phyloP scores from a whole-genome alignment of 2,113 vertebrate genomes.

The Xyrauchen texanus region DNA sequence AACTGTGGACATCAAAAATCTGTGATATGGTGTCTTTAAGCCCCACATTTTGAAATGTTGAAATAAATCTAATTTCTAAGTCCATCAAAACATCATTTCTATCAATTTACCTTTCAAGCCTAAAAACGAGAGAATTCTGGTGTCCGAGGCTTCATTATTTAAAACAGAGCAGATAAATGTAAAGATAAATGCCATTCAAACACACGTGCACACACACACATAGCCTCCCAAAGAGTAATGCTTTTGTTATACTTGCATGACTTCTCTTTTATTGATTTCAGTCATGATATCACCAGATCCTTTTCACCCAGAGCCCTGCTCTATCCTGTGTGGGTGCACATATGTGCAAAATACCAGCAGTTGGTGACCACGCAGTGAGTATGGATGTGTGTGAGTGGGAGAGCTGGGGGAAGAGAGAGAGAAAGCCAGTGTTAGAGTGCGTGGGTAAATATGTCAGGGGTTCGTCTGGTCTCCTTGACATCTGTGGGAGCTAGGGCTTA shows the following conservation, averaged over 20 bases:
- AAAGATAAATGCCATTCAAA: conserved; percentile 27
- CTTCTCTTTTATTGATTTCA: conserved; percentile 77
- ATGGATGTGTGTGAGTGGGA: conserved; percentile 56
- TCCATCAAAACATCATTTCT: conserved; percentile 28
- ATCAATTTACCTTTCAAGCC: conserved; percentile 18
- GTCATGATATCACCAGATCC: conserved; percentile 59
- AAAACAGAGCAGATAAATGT: conserved; percentile 35
- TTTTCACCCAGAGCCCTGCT: conserved; percentile 23
- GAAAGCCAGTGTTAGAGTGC: conserved; percentile 26
- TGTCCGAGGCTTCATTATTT: conserved; percentile 24
- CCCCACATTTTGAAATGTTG: too few species aligned
- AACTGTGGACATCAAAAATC: neutral
- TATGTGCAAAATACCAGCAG: conserved; percentile 48
- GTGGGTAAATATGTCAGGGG: conserved; percentile 36
- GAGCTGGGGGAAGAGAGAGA: conserved; percentile 38
- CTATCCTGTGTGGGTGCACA: conserved; percentile 33
- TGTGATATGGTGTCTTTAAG: neutral
- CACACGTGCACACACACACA: conserved; percentile 47
- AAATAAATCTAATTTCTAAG: conserved; percentile 6
- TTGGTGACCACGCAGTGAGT: conserved; percentile 59
- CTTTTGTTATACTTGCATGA: conserved; percentile 76
- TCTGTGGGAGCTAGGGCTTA: conserved; percentile 60
- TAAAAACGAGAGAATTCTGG: conserved; percentile 8
- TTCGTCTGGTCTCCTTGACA: conserved; percentile 56
- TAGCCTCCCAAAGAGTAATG: conserved; percentile 66